Evolutionary conservation across 1,140 invertebrate species (phyloP).

Genomic region (Hypsibius dujardini): DNA sequence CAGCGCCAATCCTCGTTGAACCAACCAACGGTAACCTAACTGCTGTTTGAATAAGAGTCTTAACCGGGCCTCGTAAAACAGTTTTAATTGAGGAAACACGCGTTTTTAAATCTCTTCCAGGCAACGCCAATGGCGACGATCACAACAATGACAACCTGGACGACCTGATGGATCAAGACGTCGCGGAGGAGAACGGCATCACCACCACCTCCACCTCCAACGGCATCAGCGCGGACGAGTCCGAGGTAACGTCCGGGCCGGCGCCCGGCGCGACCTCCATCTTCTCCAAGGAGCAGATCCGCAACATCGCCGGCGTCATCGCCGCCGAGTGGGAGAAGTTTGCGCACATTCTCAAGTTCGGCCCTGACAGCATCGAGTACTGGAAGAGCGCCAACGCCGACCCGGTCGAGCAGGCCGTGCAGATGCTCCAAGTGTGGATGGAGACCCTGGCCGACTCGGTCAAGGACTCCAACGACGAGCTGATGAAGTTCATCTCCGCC

Average conservation of each 20-base stretch:
- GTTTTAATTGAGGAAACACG: too few relatives aligned
- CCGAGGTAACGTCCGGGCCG: slow-evolving; percentile 21
- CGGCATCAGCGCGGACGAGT: neutral
- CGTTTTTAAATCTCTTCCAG: too few relatives aligned
- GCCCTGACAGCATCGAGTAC: neutral
- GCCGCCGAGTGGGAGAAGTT: neutral
- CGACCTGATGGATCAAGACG: slow-evolving; percentile 21
- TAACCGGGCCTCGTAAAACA: too few relatives aligned
- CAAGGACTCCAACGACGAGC: neutral
- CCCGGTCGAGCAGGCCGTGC: slow-evolving; percentile 2
- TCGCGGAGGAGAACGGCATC: slow-evolving; percentile 15
- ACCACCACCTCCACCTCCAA: too few relatives aligned
- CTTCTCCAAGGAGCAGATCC: neutral
- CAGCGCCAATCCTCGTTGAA: slow-evolving; percentile 14
- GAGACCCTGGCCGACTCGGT: neutral
- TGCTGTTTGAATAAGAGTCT: too few relatives aligned
- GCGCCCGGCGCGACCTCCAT: neutral
- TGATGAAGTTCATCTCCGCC: neutral
- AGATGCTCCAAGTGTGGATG: slow-evolving; percentile 10
- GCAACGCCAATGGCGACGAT: slow-evolving; percentile 19
- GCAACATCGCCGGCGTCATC: neutral
- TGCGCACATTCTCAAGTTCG: neutral
- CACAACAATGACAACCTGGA: slow-evolving; percentile 21
- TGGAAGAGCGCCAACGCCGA: neutral
- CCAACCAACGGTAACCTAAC: slow-evolving; percentile 14